Conservation (phyloP, 1,140 invertebrate genomes). For the Drosophila tani region DNA sequence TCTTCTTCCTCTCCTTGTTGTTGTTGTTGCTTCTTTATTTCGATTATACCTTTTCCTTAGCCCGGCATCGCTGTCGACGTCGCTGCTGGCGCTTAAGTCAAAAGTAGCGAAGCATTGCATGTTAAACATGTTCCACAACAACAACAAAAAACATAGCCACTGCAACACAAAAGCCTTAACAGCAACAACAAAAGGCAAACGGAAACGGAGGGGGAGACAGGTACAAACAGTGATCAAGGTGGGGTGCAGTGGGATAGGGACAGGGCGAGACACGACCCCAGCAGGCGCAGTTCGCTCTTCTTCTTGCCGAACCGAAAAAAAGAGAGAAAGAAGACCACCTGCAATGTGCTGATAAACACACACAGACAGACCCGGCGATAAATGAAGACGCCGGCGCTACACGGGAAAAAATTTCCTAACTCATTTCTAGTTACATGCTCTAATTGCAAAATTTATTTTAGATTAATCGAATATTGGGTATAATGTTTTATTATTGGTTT, state of each 20-base stretch:
- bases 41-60: constrained; percentile 23
- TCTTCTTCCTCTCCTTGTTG: neutral
- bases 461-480: too few relatives aligned
- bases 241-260: constrained; percentile 4
- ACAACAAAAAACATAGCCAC: constrained; percentile 20
- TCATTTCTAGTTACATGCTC: too few relatives aligned
- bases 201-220: constrained; percentile 48
- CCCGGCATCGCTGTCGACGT: constrained; percentile 19
- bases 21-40: constrained; percentile 24
- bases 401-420: constrained; percentile 2
- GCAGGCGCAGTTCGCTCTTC: constrained; percentile 24
- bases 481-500: too few relatives aligned
- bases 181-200: constrained; percentile 55
- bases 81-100: constrained; percentile 49
- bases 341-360: constrained; percentile 81
- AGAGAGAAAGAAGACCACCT: constrained; percentile 64
- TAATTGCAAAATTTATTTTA: too few relatives aligned
- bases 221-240: constrained; percentile 11
- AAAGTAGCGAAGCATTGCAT: constrained; percentile 73
- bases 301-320: constrained; percentile 28
- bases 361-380: constrained; percentile 61
- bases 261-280: constrained; percentile 28
- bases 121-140: constrained; percentile 75
- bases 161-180: constrained; percentile 5
- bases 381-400: constrained; percentile 80